Base-by-base conservation (phyloP, 2,888 invertebrate species). In the Unio delphinus region DNA sequence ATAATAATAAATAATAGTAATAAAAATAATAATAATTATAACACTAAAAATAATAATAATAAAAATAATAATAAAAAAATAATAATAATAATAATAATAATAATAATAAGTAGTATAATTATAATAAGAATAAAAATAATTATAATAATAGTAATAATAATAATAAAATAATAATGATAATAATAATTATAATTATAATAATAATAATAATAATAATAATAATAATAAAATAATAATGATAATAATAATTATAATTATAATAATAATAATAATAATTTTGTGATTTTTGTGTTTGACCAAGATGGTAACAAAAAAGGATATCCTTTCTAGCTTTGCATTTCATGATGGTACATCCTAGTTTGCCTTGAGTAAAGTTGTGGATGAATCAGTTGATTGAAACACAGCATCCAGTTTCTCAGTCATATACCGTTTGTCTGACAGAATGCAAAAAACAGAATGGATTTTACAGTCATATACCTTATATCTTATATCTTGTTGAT, bases 81-180 rank as follows among this genome's bases (percentile, higher is more conserved):
- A 30, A 61, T 56, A 30, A 26, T 4, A 26, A 61, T 28, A 30
- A 26, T 4, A 26, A 61, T 28, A 30, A 61, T 26, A 5, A 7
- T 23, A 23, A 15, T 61, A 26, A 1, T 15, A 26, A 30, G 23
- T 61, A 30, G 23, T 23, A 23, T 23, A 23, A 23, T 23, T 23
- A 23, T 23, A 23, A 23, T 23, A 23, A 23, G 23, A 23, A 23
- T 23, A 23, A 23, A 23, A 23, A 23, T 23, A 23, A 23, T 23
- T 81, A 61, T 56, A 30, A 26, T 4, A 26, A 61, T 28, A 30
- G 3, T 4, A 23, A 30, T 61, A 30, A 61, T 26, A 5, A 7
- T 23, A 23, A 15, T 61, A 26, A 1, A 23, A 23, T 23, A 23
- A 23, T 23, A 0, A 23, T 15, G 15, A 30, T 61, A 30, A 61